Evolutionary conservation across 2,888 invertebrate genomes (phyloP), one percentile per base, ranked within the genome.

Genomic region (Nineta flava): DNA sequence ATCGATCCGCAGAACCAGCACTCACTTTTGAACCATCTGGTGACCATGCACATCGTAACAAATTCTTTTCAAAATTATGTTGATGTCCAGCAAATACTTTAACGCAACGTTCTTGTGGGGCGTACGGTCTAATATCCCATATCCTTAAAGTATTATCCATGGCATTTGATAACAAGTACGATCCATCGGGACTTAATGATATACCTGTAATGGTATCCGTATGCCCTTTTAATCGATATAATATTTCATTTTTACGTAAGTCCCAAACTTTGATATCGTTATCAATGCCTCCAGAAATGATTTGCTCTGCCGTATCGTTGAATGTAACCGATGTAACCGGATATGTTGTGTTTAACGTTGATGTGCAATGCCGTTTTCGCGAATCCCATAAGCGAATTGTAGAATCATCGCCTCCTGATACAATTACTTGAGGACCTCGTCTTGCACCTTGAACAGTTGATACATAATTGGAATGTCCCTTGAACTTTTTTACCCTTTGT

Each of bases 231-330:
- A 99, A 74, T 55, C 79, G 79, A 62, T 91, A 91, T 0, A 88
- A 66, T 46, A 92, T 69, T 51, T 86, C 84, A 62, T 86, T 87
- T 63, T 90, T 93, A 49, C 97, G 74, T 42, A 95, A 73, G 65
- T 99, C 99, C 97, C 97, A 99, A 0, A 96, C 85, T 75, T 95
- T 96, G 9, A 99, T 81, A 53, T 93, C 88, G 66, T 99, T 99
- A 64, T 99, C 99, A 50, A 99, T 86, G 4, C 99, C 97, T 1
- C 88, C 94, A 5, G 87, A 87, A 54, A 97, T 84, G 3, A 99
- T 79, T 66, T 92, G 92, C 60, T 99, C 97, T 0, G 92, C 84
- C 0, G 93, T 95, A 60, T 99, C 97, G 60, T 87, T 95, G 65
- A 97, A 97, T 10, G 88, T 77, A 0, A 94, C 91, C 0, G 92